phyloP scores from a whole-genome alignment of 2,797 vertebrate genomes.

The Pipistrellus pipistrellus region DNA sequence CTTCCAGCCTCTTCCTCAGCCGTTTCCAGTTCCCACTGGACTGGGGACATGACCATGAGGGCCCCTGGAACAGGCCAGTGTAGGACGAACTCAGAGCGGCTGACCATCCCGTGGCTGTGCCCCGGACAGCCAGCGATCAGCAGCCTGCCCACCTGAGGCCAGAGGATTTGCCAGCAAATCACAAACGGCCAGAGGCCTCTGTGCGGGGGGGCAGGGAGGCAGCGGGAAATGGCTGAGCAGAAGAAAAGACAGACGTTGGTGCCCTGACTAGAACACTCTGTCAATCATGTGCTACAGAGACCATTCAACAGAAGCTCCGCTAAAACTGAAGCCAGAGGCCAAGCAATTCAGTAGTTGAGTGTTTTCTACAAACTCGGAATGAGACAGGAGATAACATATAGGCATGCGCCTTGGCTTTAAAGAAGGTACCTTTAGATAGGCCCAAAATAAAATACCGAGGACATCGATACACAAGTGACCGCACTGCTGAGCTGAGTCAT shows the following conservation, averaged over 20 bases:
- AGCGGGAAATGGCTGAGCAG: not conserved
- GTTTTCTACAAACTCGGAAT: not conserved
- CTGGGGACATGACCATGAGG: not conserved
- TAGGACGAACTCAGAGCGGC: slow-evolving; percentile 4
- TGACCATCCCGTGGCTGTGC: slow-evolving; percentile 6
- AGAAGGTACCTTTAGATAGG: not conserved
- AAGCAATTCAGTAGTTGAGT: no score
- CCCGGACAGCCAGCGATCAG: not conserved
- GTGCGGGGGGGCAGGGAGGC: not conserved
- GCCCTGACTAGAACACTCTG: not conserved
- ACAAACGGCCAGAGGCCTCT: not conserved
- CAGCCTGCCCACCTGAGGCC: slow-evolving; percentile 14
- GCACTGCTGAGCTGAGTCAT: not conserved
- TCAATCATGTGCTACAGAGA: not conserved
- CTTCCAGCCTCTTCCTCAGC: slow-evolving; percentile 7
- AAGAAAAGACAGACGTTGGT: not conserved
- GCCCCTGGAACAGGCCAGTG: not conserved
- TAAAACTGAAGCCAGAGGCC: not conserved
- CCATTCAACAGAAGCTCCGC: not conserved
- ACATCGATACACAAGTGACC: not conserved
- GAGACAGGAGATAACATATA: not conserved
- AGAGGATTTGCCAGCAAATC: slow-evolving; percentile 7
- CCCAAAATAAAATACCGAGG: not conserved
- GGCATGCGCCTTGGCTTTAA: not conserved
- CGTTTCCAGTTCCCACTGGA: not conserved